Conservation (phyloP, 2,888 invertebrate species). For the Eulithis prunata region DNA sequence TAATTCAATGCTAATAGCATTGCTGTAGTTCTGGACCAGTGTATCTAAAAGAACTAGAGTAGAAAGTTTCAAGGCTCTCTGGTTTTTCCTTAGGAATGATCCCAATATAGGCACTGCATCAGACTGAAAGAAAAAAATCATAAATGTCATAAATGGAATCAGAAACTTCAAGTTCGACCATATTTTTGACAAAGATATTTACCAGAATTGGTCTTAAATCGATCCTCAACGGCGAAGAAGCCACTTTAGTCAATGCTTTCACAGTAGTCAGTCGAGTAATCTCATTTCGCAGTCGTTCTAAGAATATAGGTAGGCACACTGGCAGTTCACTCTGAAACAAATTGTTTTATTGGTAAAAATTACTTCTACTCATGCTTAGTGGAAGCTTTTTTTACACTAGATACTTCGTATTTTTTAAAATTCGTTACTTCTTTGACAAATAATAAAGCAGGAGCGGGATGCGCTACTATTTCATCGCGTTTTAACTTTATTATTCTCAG, state of each 20-base stretch:
- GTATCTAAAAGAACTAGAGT: slow-evolving; percentile 96
- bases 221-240: slow-evolving; percentile 94
- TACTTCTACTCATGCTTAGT: no score
- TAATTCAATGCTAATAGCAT: slow-evolving; percentile 87
- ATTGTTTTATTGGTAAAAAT: not conserved
- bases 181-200: slow-evolving; percentile 49
- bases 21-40: slow-evolving; percentile 94
- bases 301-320: slow-evolving; percentile 95
- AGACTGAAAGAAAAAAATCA: slow-evolving; percentile 75
- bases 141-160: not conserved
- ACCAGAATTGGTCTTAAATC: slow-evolving; percentile 92
- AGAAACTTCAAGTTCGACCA: no score
- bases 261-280: slow-evolving; percentile 98
- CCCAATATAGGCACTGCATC: slow-evolving; percentile 97
- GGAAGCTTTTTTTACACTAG: no score
- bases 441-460: no score
- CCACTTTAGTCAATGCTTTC: slow-evolving; percentile 97
- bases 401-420: no score
- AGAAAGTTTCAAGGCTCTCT: slow-evolving; percentile 95
- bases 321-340: slow-evolving; percentile 87
- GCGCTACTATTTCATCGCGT: no score
- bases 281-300: slow-evolving; percentile 97
- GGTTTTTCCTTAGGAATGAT: slow-evolving; percentile 97
- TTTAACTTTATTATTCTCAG: no score
- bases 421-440: no score